Conservation (phyloP, 2,888 invertebrate genomes). For the Ochropacha duplaris region DNA sequence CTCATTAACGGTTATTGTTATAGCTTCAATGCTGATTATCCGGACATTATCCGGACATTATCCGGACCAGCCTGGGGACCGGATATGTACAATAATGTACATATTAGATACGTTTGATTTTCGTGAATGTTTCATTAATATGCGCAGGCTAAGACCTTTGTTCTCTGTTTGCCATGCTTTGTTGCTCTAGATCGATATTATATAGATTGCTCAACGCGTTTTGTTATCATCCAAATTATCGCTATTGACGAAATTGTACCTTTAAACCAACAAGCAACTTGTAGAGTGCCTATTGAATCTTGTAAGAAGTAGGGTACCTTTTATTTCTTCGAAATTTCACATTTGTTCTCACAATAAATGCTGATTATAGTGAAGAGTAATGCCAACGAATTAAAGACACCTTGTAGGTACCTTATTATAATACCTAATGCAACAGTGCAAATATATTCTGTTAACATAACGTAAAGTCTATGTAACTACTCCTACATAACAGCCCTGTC, state of each 20-base stretch:
- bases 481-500: conserved; percentile 1
- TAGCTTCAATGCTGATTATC: conserved; percentile 41
- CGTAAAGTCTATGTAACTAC: background rate
- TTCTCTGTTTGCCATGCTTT: background rate
- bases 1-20: conserved; percentile 50
- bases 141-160: conserved; percentile 9
- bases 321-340: no score
- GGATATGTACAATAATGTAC: conserved; percentile 18
- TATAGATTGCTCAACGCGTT: no score
- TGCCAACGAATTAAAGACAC: no score
- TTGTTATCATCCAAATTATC: no score
- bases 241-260: no score
- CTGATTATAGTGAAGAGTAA: no score
- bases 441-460: background rate
- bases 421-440: background rate
- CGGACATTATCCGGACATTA: conserved; percentile 39
- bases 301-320: no score
- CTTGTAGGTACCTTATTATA: no score
- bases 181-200: background rate
- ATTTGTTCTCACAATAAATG: no score
- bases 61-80: conserved; percentile 19
- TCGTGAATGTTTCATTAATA: conserved; percentile 18
- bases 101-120: conserved; percentile 22
- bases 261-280: no score
- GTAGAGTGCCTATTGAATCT: no score